Conservation (phyloP, 2,888 invertebrate species). For the Cryptus armator region DNA sequence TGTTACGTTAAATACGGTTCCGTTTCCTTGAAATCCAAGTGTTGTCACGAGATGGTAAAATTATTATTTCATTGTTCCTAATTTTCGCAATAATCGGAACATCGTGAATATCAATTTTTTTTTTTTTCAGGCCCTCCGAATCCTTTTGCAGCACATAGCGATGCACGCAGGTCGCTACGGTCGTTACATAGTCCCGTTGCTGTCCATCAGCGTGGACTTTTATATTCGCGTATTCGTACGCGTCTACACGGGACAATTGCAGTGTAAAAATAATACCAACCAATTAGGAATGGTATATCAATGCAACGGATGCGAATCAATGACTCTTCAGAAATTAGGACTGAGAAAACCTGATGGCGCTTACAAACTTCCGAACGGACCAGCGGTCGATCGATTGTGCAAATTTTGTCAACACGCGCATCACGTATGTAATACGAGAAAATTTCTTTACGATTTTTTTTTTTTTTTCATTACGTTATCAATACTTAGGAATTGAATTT, state of each 20-base stretch:
- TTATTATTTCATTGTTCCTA: neutral
- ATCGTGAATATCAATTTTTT: neutral
- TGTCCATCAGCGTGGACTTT: constrained; percentile 98
- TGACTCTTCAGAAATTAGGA: constrained; percentile 92
- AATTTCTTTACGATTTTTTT: neutral
- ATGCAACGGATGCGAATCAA: constrained; percentile 95
- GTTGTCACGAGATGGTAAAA: constrained; percentile 97
- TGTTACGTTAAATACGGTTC: constrained; percentile 97
- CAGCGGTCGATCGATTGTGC: constrained; percentile 89
- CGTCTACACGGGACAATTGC: constrained; percentile 91
- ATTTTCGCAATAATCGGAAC: too few species aligned
- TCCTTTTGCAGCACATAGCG: constrained; percentile 95
- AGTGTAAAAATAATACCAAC: constrained; percentile 94
- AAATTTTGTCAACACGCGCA: constrained; percentile 91
- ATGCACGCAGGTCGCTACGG: constrained; percentile 97
- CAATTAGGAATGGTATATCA: constrained; percentile 95
- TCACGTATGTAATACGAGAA: constrained; percentile 87
- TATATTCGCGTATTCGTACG: constrained; percentile 97
- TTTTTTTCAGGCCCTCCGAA: constrained; percentile 92
- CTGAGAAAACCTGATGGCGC: constrained; percentile 87
- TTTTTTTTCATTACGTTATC: constrained; percentile 57
- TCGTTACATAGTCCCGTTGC: constrained; percentile 95
- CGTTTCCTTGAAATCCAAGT: constrained; percentile 93
- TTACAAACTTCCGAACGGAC: constrained; percentile 89
- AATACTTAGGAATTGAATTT: too few species aligned